phyloP scores from a whole-genome alignment of 1,140 invertebrate genomes.

The Neodiprion fabricii region DNA sequence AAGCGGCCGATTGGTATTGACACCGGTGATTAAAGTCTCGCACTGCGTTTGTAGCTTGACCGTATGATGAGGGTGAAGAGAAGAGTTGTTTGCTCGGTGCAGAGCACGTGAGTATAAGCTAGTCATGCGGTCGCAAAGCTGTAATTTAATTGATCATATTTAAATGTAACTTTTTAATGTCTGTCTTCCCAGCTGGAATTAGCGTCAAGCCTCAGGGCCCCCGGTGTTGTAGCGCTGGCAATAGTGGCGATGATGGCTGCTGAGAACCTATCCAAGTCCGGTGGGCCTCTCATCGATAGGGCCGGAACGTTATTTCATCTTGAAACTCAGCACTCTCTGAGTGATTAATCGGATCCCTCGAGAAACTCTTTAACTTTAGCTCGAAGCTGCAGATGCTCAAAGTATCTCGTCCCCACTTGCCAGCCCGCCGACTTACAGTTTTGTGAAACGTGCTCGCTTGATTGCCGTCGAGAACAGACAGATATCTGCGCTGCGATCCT shows the following conservation, averaged over 20 bases:
- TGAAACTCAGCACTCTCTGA: conserved; percentile 50
- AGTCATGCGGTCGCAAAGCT: conserved; percentile 34
- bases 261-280: conserved; percentile 19
- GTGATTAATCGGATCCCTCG: conserved; percentile 42
- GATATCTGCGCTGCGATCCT: background rate
- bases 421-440: background rate
- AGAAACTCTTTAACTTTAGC: background rate
- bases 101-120: conserved; percentile 17
- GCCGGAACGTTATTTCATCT: conserved; percentile 57
- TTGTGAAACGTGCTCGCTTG: background rate
- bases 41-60: too few species aligned
- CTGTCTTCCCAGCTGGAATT: conserved; percentile 48
- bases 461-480: background rate
- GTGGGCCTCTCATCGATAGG: conserved; percentile 54
- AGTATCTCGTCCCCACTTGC: conserved; percentile 11
- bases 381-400: too few species aligned
- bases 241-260: background rate
- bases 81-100: conserved; percentile 4
- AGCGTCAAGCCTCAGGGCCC: conserved; percentile 30
- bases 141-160: conserved; percentile 60
- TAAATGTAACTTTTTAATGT: conserved; percentile 58
- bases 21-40: conserved; percentile 49
- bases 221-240: background rate
- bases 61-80: conserved; percentile 44
- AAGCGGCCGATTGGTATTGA: conserved; percentile 53